Evolutionary conservation across 2,888 invertebrate genomes (phyloP).

Genomic region (Hartigia nigra): DNA sequence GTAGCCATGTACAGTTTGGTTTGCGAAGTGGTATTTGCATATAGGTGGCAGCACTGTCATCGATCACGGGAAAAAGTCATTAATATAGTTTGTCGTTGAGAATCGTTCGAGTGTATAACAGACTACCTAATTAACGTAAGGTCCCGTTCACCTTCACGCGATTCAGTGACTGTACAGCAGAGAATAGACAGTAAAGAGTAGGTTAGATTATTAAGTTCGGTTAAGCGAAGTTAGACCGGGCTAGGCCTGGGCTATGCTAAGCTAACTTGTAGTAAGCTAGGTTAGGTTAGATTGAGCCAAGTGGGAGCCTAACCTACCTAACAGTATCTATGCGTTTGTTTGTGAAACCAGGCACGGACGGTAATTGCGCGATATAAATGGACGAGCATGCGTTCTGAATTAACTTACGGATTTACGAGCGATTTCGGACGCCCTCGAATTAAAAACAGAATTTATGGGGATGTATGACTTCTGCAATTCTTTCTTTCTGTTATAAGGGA

Average conservation of each 20-base stretch:
- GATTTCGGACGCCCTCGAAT: background rate
- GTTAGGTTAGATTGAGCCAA: background rate
- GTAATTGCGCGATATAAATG: background rate
- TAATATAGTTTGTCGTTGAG: background rate
- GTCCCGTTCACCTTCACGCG: background rate
- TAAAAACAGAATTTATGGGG: background rate
- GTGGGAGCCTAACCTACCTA: background rate
- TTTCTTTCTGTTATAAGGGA: background rate
- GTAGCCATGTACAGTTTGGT: background rate
- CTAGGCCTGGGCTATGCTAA: background rate
- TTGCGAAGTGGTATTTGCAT: background rate
- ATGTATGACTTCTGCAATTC: background rate
- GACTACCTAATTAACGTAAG: background rate
- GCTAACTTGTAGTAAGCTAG: background rate
- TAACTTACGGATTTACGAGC: background rate
- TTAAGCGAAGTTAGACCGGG: background rate
- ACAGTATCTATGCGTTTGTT: background rate
- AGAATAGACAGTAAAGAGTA: background rate
- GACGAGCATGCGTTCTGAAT: background rate
- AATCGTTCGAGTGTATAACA: background rate
- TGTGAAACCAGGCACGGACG: background rate
- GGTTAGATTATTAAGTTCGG: background rate
- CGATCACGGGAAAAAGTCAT: background rate
- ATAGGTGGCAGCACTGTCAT: background rate
- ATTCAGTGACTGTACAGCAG: background rate